These are phyloP conservation scores for Hydrochoerus hydrochaeris DNA, from an alignment of 2,113 vertebrate genomes.

Conservation along the genomic window DNA sequence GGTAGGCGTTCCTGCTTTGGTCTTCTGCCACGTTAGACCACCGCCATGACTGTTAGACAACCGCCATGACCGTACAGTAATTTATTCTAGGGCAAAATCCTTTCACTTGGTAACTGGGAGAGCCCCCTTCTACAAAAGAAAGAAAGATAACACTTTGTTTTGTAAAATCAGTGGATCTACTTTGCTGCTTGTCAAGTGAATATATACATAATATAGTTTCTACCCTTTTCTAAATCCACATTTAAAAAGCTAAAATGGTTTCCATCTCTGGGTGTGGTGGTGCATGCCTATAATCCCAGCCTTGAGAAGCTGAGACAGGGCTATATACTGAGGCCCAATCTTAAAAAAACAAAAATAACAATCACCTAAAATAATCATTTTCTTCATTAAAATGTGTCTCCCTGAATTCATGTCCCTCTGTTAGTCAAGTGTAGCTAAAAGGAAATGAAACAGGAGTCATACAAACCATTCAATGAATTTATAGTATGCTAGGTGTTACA, in stretches of 20 bases:
- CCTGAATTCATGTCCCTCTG: neutral
- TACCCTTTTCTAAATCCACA: neutral
- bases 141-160: neutral
- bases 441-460: neutral
- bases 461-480: neutral
- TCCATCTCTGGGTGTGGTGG: neutral
- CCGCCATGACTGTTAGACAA: too few relatives aligned
- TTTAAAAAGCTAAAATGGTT: constrained; percentile 26
- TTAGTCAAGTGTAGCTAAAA: neutral
- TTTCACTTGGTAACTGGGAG: neutral
- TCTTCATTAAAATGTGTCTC: neutral
- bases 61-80: too few relatives aligned
- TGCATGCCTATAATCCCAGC: neutral
- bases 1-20: too few relatives aligned
- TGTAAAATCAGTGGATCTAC: neutral
- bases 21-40: too few relatives aligned
- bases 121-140: neutral
- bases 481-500: neutral
- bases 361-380: neutral
- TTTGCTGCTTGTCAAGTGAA: neutral
- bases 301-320: neutral
- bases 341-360: neutral
- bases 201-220: neutral
- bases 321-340: neutral
- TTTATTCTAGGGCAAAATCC: too few relatives aligned